Evolutionary conservation across 2,797 vertebrate genomes (phyloP).

Genomic region (Lepilemur ruficaudatus): DNA sequence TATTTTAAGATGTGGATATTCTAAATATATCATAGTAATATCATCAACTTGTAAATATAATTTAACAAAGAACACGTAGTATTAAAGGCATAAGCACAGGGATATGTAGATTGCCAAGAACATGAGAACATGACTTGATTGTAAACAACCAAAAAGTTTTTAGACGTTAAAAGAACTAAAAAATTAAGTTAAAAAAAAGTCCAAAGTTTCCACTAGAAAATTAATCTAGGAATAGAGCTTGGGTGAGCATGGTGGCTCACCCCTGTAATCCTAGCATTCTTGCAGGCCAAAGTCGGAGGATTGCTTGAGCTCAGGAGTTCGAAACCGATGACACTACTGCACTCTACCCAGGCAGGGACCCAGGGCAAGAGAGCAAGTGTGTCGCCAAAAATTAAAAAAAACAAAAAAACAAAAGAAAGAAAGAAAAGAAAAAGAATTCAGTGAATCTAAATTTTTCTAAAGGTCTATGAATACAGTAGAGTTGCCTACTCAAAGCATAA

Average conservation of each 20-base stretch:
- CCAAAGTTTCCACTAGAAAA: not conserved
- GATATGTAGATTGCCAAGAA: conserved; percentile 11
- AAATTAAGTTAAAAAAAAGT: not conserved
- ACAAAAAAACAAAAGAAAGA: no score
- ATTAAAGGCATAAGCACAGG: not conserved
- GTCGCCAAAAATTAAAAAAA: no score
- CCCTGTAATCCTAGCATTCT: no score
- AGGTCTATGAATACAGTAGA: not conserved
- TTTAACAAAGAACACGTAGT: conserved; percentile 9
- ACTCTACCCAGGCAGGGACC: no score
- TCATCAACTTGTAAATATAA: conserved; percentile 63
- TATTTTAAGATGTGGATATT: conserved; percentile 76
- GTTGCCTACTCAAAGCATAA: conserved; percentile 30
- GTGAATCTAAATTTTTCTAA: not conserved
- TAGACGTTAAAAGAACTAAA: not conserved
- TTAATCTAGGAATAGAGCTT: not conserved
- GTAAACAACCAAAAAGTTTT: not conserved
- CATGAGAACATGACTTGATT: not conserved
- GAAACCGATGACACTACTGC: no score
- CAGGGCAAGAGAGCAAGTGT: no score
- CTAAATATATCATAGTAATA: conserved; percentile 80
- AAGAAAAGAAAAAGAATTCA: not conserved
- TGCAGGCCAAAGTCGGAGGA: no score
- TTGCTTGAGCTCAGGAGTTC: no score
- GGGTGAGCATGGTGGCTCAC: no score